A percentile compares a stretch with the other conserved stretches of the same genome.
Evolutionary conservation across 2,797 vertebrate genomes (phyloP).

Genomic region (Anas acuta): DNA sequence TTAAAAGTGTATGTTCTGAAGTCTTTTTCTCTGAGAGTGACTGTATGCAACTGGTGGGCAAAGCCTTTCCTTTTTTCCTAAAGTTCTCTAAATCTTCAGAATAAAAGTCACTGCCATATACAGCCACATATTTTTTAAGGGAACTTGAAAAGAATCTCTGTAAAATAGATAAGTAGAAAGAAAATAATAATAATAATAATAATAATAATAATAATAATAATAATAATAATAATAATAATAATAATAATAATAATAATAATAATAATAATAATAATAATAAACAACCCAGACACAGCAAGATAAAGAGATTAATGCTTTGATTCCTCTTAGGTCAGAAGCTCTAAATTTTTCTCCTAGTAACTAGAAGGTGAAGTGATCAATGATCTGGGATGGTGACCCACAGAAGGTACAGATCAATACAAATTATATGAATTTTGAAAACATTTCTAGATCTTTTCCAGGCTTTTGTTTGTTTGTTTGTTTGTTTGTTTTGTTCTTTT

Average conservation of each 20-base stretch:
- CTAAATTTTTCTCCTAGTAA: neutral
- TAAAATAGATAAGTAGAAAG: neutral
- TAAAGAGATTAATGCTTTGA: neutral
- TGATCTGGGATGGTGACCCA: neutral
- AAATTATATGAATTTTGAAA: neutral
- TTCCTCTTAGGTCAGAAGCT: neutral
- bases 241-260: no score
- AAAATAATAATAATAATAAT: no score
- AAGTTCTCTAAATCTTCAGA: neutral
- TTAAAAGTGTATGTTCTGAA: neutral
- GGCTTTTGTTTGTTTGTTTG: neutral
- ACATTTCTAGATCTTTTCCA: rapidly evolving
- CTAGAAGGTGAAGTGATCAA: neutral
- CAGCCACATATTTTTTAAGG: neutral
- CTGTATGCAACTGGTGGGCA: neutral
- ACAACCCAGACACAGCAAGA: neutral
- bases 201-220: neutral
- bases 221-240: neutral
- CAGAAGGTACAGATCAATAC: neutral
- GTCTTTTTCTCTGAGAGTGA: neutral
- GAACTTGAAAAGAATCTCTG: neutral
- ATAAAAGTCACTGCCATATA: neutral
- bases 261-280: no score
- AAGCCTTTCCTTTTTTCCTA: neutral
- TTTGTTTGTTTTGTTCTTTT: no score